Percentiles rank a stretch among this genome's conserved stretches.
phyloP scores from a whole-genome alignment of 2,113 vertebrate genomes.

The Osmerus eperlanus region DNA sequence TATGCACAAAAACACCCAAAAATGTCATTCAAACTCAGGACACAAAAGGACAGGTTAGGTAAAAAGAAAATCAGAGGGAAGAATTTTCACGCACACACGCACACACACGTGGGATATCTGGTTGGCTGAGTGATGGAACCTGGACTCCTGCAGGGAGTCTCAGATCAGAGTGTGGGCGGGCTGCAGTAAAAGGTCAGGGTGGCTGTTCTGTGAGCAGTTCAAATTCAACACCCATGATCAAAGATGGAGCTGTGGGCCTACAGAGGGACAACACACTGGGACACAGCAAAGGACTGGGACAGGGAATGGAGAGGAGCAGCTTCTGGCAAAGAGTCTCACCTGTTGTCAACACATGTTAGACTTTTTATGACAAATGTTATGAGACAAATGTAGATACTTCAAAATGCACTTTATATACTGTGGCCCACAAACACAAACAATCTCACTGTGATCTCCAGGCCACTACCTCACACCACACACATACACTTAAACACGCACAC shows the following conservation, averaged over 20 bases:
- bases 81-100: background rate
- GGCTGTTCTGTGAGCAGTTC: constrained; percentile 21
- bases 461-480: too few species aligned
- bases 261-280: background rate
- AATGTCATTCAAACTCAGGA: too few species aligned
- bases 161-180: constrained; percentile 26
- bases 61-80: too few species aligned
- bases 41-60: too few species aligned
- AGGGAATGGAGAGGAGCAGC: background rate
- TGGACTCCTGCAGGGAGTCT: constrained; percentile 10
- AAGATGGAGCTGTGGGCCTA: constrained; percentile 16
- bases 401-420: too few species aligned
- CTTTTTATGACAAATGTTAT: too few species aligned
- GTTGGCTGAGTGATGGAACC: background rate
- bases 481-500: background rate
- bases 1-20: too few species aligned
- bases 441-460: too few species aligned
- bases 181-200: constrained; percentile 35
- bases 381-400: too few species aligned
- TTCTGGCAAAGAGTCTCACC: too few species aligned
- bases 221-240: constrained; percentile 34
- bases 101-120: background rate
- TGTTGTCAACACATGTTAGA: too few species aligned
- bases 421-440: too few species aligned
- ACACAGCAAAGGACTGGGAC: background rate